Evolutionary conservation across 2,888 invertebrate genomes (phyloP).

Genomic region (Cancer borealis): DNA sequence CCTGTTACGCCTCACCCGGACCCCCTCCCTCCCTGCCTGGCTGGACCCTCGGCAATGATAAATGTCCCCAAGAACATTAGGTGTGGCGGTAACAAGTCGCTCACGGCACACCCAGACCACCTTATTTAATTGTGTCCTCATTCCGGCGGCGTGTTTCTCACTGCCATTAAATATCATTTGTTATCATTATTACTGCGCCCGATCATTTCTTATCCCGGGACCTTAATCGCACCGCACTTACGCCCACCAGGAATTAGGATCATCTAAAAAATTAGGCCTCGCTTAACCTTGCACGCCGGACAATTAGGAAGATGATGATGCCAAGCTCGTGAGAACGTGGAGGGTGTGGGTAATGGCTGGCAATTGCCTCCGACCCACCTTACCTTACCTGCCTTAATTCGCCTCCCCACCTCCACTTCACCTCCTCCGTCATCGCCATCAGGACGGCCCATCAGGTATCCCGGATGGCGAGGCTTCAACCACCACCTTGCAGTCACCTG

Average conservation of each 20-base stretch:
- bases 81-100: constrained; percentile 41
- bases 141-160: constrained; percentile 39
- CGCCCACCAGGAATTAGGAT: constrained; percentile 58
- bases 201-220: constrained; percentile 65
- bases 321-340: constrained; percentile 54
- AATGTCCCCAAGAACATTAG: constrained; percentile 34
- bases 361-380: constrained; percentile 53
- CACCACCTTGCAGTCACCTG: not conserved
- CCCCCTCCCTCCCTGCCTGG: constrained; percentile 7
- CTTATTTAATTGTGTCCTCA: constrained; percentile 62
- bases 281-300: constrained; percentile 63
- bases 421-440: not conserved
- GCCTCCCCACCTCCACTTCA: constrained; percentile 7
- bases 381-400: constrained; percentile 35
- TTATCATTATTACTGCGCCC: constrained; percentile 66
- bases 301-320: constrained; percentile 58
- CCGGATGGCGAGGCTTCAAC: not conserved
- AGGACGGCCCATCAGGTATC: not conserved
- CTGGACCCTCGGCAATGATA: constrained; percentile 35
- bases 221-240: constrained; percentile 58
- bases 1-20: constrained; percentile 25
- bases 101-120: constrained; percentile 10
- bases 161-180: constrained; percentile 64
- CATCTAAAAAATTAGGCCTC: constrained; percentile 48
- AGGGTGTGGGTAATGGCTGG: constrained; percentile 58